phyloP scores from a whole-genome alignment of 2,888 invertebrate genomes.

The Callinectes sapidus region DNA sequence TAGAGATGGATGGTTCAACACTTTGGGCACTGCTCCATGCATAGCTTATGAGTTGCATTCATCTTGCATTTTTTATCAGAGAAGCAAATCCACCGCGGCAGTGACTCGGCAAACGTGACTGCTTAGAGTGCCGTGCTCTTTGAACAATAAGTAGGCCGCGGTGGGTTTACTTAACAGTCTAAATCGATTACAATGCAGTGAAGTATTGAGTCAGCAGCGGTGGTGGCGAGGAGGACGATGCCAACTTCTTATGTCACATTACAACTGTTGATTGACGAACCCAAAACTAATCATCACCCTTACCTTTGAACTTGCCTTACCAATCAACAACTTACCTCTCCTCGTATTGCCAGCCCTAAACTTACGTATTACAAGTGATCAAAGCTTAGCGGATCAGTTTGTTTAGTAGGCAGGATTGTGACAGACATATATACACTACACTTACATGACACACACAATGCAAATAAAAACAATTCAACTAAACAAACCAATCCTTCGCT shows the following conservation, averaged over 20 bases:
- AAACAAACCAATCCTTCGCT: conserved; percentile 63
- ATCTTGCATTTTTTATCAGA: not conserved
- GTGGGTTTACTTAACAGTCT: not conserved
- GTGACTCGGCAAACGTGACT: not conserved
- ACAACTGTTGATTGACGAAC: conserved; percentile 4
- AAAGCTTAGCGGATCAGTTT: conserved; percentile 61
- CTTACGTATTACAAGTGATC: conserved; percentile 50
- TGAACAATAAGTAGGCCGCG: not conserved
- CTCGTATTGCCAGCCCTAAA: not conserved
- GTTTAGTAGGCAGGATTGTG: conserved; percentile 37
- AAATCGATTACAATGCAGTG: not conserved
- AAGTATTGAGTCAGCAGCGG: not conserved
- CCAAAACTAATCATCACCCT: conserved; percentile 8
- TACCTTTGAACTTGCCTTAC: conserved; percentile 8
- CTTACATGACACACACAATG: not conserved
- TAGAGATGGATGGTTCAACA: not conserved
- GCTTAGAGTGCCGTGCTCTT: not conserved
- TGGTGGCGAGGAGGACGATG: conserved; percentile 44
- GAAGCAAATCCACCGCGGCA: not conserved
- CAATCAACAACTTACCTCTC: not conserved
- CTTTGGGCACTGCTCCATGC: not conserved
- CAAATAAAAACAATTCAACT: not conserved
- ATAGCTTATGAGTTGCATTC: not conserved
- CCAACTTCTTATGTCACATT: conserved; percentile 61
- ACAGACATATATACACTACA: not conserved